A percentile compares a stretch with the other conserved stretches of the same genome.
Evolutionary conservation across 2,797 vertebrate genomes (phyloP).

Genomic region (Chiroxiphia lanceolata): DNA sequence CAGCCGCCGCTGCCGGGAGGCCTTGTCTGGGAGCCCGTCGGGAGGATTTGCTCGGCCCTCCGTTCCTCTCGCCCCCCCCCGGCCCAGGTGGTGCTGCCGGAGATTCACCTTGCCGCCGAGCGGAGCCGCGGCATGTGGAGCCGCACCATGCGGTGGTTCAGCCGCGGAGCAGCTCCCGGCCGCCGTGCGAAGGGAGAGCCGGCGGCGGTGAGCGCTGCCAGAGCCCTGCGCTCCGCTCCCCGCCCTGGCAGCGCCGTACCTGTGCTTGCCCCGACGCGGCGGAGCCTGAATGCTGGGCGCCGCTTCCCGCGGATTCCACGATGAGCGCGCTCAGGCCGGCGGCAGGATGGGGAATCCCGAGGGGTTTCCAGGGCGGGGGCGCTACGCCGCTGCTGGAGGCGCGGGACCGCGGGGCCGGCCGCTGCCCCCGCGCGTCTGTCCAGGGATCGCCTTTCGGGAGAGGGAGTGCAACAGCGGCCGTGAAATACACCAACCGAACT

Average conservation of each 20-base stretch:
- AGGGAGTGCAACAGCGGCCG: neutral
- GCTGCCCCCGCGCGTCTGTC: neutral
- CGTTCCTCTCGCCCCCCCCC: neutral
- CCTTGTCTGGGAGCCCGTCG: neutral
- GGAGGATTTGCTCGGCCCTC: fast-evolving
- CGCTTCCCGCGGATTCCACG: neutral
- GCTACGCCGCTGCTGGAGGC: neutral
- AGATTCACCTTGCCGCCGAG: neutral
- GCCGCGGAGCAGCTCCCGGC: neutral
- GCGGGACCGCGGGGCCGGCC: too few species aligned
- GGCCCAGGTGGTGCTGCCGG: neutral
- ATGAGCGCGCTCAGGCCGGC: neutral
- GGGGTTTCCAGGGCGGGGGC: neutral
- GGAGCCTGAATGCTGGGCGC: neutral
- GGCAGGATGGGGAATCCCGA: neutral
- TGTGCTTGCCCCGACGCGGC: neutral
- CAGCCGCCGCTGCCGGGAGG: neutral
- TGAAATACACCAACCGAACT: neutral
- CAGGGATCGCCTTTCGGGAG: neutral
- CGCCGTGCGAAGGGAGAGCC: neutral
- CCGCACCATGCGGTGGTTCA: neutral
- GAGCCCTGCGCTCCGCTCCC: neutral
- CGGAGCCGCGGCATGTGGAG: neutral
- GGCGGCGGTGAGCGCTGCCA: neutral
- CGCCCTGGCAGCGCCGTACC: neutral